Conservation (phyloP, 23 tunicate species). For the Phallusia fumigata region DNA sequence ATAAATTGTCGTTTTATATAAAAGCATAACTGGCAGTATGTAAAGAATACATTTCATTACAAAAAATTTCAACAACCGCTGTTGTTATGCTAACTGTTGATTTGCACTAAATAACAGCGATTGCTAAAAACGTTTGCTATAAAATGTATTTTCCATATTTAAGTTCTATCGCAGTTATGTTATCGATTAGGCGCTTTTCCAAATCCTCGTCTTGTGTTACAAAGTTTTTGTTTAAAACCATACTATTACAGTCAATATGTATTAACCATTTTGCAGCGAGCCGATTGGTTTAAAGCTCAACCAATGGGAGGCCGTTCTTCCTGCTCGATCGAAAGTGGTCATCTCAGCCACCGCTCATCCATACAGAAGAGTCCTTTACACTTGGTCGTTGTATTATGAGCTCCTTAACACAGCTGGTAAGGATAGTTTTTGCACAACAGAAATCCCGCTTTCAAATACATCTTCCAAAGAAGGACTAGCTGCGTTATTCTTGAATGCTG, state of each 20-base stretch:
- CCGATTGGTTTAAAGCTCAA: slow-evolving; percentile 64
- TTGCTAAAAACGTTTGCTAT: too few species aligned
- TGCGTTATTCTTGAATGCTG: too few species aligned
- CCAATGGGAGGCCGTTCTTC: slow-evolving; percentile 31
- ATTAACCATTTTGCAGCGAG: slow-evolving; percentile 42
- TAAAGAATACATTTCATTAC: too few species aligned
- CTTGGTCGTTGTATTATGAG: slow-evolving; percentile 75
- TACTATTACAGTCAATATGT: not conserved
- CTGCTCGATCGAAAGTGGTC: slow-evolving; percentile 53
- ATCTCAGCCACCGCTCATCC: slow-evolving; percentile 54
- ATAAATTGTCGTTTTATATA: too few species aligned
- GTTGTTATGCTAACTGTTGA: too few species aligned
- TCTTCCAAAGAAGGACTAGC: slow-evolving; percentile 51
- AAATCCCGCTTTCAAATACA: not conserved
- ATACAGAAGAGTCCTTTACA: slow-evolving; percentile 52
- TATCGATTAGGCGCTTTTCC: too few species aligned
- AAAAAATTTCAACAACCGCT: too few species aligned
- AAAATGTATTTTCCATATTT: too few species aligned
- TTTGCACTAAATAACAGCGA: too few species aligned
- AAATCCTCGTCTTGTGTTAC: too few species aligned
- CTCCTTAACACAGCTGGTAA: slow-evolving; percentile 50
- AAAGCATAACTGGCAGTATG: too few species aligned
- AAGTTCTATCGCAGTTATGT: too few species aligned
- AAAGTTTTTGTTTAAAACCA: not conserved
- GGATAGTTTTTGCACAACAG: not conserved